Percentiles rank a stretch among this genome's conserved stretches.
phyloP scores from a whole-genome alignment of 2,797 vertebrate species.

The Trachurus trachurus region DNA sequence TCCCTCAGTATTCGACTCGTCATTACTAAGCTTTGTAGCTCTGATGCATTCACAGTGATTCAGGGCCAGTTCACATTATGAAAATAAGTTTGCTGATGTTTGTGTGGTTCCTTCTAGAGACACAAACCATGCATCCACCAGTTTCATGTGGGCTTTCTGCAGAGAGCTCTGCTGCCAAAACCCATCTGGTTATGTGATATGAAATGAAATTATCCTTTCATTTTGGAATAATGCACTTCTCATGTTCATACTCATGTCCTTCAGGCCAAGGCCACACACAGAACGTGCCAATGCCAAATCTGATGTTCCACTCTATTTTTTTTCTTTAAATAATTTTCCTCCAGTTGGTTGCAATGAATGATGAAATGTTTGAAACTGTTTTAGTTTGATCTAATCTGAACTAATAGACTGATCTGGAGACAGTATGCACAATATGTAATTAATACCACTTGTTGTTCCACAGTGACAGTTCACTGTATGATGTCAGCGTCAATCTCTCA shows the following conservation, averaged over 20 bases:
- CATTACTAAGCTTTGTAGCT: not conserved
- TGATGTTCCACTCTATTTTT: not conserved
- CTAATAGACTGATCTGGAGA: not conserved
- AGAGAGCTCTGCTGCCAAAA: conserved; percentile 32
- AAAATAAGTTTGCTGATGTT: conserved; percentile 13
- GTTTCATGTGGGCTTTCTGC: conserved; percentile 31
- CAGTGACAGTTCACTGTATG: too few species aligned
- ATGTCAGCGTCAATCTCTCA: not conserved
- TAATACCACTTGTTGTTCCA: not conserved
- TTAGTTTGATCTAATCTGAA: conserved; percentile 2
- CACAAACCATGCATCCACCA: conserved; percentile 14
- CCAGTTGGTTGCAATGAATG: not conserved
- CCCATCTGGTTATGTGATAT: conserved; percentile 38
- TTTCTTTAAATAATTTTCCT: not conserved
- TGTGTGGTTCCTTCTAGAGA: conserved; percentile 18
- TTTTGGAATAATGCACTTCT: conserved; percentile 32
- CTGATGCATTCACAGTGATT: not conserved
- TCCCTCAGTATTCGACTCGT: not conserved
- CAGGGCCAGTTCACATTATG: conserved; percentile 8
- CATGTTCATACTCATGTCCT: conserved; percentile 22
- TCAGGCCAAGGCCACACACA: conserved; percentile 41
- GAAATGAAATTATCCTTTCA: conserved; percentile 36
- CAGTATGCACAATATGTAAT: not conserved
- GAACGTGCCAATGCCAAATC: not conserved
- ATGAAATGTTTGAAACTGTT: conserved; percentile 10